Base-by-base conservation (phyloP, 1,140 invertebrate species). In the Phymorhynchus buccinoides region DNA sequence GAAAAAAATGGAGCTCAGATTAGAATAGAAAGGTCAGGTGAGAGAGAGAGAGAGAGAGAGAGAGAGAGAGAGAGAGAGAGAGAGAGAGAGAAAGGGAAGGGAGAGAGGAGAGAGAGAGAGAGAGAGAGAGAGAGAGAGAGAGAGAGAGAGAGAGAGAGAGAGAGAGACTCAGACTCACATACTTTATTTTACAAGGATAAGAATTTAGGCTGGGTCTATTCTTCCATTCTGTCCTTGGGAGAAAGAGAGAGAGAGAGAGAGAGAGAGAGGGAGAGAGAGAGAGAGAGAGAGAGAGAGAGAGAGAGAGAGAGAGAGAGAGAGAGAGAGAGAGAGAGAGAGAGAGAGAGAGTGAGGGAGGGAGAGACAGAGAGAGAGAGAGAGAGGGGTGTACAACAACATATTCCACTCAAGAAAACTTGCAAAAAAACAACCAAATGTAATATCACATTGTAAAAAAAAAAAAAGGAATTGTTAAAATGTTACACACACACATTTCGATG, bases 381-480 rank as follows among this genome's bases (percentile, higher is more conserved):
- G 27, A 4, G 37, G 37, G 30, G 18, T 6, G 37, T 4, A 1
- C 30, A 71, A 7, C 32, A 27, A 62, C 14, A 62, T 4, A 62
- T 27, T 62, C 56, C 6, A 22, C 56, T 62, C 4, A 12, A 62
- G n/a, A 14, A 62, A 62, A 27, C 7, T 48, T 48, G 44, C 44
- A 9, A 18, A 6, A 62, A 62, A 62, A 62, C 16, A 62, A 62
- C 16, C 12, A 62, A 62, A 62, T 62, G 22, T 62, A 62, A 62
- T 62, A 62, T 62, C 56, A 62, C 56, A 62, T 62, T 62, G 56
- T 62, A 62, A 62, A 27, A 62, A 62, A 62, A 62, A 27, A 62
- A 62, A 62, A 62, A 27, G 44, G 56, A 62, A 62, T 62, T 62
- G 56, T 62, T 62, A 62, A 62, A 62, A 62, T 62, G 56, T 62